Evolutionary conservation across 1,140 invertebrate species (phyloP).

Genomic region (Metaphire vulgaris): DNA sequence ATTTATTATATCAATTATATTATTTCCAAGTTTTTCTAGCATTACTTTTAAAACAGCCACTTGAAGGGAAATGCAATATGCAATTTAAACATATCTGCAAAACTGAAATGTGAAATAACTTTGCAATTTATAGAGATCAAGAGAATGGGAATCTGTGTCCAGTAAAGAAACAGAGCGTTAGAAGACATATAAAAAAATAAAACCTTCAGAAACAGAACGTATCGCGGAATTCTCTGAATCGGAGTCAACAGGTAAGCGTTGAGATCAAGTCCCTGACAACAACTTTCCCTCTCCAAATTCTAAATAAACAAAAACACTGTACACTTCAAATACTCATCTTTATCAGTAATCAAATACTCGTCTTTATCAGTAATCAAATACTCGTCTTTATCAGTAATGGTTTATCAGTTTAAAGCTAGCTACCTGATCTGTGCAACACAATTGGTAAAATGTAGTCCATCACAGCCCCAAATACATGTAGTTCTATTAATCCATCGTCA

Average conservation of each 20-base stretch:
- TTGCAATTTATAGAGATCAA: neutral
- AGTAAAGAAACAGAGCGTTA: neutral
- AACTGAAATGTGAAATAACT: neutral
- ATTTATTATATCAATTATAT: neutral
- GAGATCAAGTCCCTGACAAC: conserved; percentile 45
- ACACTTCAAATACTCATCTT: too few relatives aligned
- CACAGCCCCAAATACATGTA: too few relatives aligned
- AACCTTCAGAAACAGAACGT: conserved; percentile 48
- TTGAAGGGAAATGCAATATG: neutral
- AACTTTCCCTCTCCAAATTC: conserved; percentile 41
- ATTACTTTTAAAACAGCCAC: conserved; percentile 3
- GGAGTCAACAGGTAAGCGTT: conserved; percentile 48
- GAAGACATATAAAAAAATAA: neutral
- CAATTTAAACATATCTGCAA: neutral
- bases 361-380: too few relatives aligned
- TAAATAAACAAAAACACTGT: too few relatives aligned
- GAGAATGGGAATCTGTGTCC: neutral
- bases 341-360: too few relatives aligned
- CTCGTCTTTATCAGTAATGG: too few relatives aligned
- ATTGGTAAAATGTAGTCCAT: too few relatives aligned
- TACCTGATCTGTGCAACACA: too few relatives aligned
- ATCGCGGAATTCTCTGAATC: conserved; percentile 50
- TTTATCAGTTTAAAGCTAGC: too few relatives aligned
- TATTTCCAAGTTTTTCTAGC: neutral
- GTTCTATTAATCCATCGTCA: too few relatives aligned